A percentile compares a stretch with the other conserved stretches of the same genome.
Evolutionary conservation across 2,113 vertebrate species (phyloP).

Genomic region (Ibidorhyncha struthersii): DNA sequence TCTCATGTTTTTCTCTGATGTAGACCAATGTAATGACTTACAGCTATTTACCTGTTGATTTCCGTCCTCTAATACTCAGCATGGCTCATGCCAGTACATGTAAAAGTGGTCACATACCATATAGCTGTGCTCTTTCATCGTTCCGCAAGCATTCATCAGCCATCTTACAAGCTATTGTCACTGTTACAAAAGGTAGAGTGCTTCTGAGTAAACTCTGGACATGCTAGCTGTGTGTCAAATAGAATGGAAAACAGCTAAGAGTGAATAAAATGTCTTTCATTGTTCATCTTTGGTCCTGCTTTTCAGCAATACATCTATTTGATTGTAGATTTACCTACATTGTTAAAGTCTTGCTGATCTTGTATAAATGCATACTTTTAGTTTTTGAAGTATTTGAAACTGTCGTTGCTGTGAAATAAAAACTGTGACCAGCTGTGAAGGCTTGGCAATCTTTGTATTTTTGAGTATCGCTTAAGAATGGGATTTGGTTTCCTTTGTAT

Average conservation of each 20-base stretch:
- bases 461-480: background rate
- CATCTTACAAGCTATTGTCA: background rate
- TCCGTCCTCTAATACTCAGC: background rate
- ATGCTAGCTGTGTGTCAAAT: background rate
- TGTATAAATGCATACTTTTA: background rate
- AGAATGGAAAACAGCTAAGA: background rate
- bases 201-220: background rate
- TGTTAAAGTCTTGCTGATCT: background rate
- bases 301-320: background rate
- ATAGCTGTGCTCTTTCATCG: fast-evolving
- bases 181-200: background rate
- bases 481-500: background rate
- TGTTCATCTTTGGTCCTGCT: background rate
- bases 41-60: background rate
- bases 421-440: background rate
- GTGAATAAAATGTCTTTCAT: background rate
- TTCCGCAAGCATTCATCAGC: background rate
- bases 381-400: background rate
- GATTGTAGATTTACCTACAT: background rate
- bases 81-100: background rate
- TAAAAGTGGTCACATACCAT: background rate
- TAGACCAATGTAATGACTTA: background rate
- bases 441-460: background rate
- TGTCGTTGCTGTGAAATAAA: background rate
- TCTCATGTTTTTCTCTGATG: background rate